phyloP scores from a whole-genome alignment of 2,113 vertebrate genomes.

The Nothoprocta perdicaria region DNA sequence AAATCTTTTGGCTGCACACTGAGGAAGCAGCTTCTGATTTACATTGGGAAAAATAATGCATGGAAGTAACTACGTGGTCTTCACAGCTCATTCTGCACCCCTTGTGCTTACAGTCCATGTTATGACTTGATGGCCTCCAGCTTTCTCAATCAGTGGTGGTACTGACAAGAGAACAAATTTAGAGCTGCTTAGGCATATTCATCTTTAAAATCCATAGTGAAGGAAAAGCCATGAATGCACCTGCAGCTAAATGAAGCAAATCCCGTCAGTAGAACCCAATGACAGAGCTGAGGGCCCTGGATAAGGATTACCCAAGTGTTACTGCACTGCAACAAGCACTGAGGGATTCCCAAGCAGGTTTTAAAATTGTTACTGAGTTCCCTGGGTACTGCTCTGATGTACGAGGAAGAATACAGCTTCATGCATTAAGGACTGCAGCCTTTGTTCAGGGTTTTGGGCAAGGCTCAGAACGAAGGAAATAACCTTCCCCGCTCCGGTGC shows the following conservation, averaged over 20 bases:
- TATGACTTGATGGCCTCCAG: neutral
- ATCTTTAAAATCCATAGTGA: slow-evolving; percentile 6
- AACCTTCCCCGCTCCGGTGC: accelerated
- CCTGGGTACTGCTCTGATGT: neutral
- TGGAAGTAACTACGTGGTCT: neutral
- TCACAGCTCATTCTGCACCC: neutral
- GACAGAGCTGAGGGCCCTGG: neutral
- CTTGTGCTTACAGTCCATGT: neutral
- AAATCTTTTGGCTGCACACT: neutral
- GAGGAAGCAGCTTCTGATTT: neutral
- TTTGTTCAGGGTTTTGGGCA: neutral
- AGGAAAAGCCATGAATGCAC: neutral
- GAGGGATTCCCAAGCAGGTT: neutral
- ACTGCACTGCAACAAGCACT: neutral
- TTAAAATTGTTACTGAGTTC: neutral
- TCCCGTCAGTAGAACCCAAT: neutral
- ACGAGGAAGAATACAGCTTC: neutral
- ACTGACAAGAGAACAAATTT: neutral
- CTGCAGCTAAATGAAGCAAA: neutral
- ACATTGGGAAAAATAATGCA: neutral
- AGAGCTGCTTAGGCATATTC: neutral
- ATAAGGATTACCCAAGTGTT: neutral
- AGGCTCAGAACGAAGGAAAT: neutral
- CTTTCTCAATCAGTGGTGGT: neutral
- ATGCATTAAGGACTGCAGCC: neutral